Evolutionary conservation across 2,797 vertebrate species (phyloP).

Genomic region (Acanthopagrus latus): DNA sequence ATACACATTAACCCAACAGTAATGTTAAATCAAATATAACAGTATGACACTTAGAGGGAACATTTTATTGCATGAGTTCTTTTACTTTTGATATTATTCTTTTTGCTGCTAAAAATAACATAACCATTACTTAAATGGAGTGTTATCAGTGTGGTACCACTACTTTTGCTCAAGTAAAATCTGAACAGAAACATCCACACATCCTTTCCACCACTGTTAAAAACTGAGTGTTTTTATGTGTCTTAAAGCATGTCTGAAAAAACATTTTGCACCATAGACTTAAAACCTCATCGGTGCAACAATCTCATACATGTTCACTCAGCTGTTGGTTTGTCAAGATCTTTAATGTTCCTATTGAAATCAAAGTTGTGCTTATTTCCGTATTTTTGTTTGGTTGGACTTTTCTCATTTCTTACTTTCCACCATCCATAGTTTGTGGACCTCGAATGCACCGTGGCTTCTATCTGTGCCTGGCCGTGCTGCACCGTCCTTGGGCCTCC

Average conservation of each 20-base stretch:
- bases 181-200: no score
- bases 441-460: conserved; percentile 31
- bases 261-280: not conserved
- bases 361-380: not conserved
- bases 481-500: conserved; percentile 58
- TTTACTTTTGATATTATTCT: not conserved
- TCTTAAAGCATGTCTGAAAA: not conserved
- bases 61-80: not conserved
- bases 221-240: not conserved
- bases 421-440: not conserved
- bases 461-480: not conserved
- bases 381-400: not conserved
- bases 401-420: not conserved
- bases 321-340: not conserved
- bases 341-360: not conserved
- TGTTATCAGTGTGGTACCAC: not conserved
- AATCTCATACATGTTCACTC: not conserved
- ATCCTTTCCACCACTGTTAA: no score
- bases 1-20: not conserved
- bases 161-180: not conserved
- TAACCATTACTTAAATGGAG: not conserved
- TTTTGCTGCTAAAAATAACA: not conserved
- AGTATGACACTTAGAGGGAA: not conserved
- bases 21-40: not conserved
- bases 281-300: not conserved